Base-by-base conservation (phyloP, 2,113 vertebrate species). In the Zosterops hypoxanthus region DNA sequence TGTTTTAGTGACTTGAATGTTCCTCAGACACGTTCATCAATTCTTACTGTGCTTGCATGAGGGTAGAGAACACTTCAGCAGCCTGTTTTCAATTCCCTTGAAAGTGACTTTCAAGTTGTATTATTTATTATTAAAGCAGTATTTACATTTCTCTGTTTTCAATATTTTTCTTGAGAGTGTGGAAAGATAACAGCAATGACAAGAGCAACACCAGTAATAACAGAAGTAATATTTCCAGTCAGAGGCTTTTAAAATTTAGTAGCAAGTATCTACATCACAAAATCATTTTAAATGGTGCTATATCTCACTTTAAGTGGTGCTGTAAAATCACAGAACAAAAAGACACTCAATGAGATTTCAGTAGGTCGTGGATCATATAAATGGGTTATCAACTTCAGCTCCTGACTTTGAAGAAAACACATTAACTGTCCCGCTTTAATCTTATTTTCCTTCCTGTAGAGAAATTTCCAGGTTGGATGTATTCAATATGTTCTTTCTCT, bases 1-100 rank as follows among this genome's bases (percentile, higher is more conserved):
- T 18, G 3, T 52, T 1, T 0, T 61, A 65, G 63, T 8, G 5
- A 68, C 25, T 49, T 60, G 63, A 83, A 46, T 0, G 0, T 78
- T 93, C 53, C 41, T 90, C 3, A 5, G 65, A 36, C 22, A 1
- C 0, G 0, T 69, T 76, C 20, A 36, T 44, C 53, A 39, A 7
- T 72, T 86, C 57, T 79, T 44, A 14, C 11, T 33, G 6, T 24
- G 6, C 22, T 16, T 73, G 42, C 9, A 6, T 66, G 3, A 3
- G 14, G 6, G 7, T 39, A 55, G 50, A 57, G 53, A 73, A 55
- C 24, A 47, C 29, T 86, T 14, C 21, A 75, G 44, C 50, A 59
- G 12, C 50, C 59, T 75, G 56, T 13, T 94, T 84, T 69, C 52
- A 64, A 55, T 86, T 93, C 24, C 12, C 39, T 66, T 88, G 31